Evolutionary conservation across 2,888 invertebrate genomes (phyloP).

Genomic region (Fabriciana adippe): DNA sequence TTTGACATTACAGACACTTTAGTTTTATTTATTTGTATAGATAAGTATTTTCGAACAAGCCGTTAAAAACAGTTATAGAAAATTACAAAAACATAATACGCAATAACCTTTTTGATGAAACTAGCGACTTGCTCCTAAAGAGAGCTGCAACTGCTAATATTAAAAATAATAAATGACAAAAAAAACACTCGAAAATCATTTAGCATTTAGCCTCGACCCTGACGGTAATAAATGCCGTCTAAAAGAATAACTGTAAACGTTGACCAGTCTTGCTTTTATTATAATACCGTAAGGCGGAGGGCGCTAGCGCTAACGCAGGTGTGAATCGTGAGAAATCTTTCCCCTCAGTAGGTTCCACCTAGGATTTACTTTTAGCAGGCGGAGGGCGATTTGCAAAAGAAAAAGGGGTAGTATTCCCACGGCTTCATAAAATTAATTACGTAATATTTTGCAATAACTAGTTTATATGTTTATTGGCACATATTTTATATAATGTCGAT

Average conservation of each 20-base stretch:
- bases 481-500: no score
- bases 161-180: no score
- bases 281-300: slow-evolving; percentile 42
- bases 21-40: no score
- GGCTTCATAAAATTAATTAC: slow-evolving; percentile 24
- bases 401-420: slow-evolving; percentile 44
- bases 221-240: background rate
- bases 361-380: slow-evolving; percentile 48
- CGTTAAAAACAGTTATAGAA: no score
- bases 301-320: slow-evolving; percentile 44
- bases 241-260: slow-evolving; percentile 31
- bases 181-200: background rate
- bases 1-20: no score
- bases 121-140: no score
- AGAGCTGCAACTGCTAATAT: no score
- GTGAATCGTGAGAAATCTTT: slow-evolving; percentile 51
- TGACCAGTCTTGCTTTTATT: slow-evolving; percentile 34
- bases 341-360: slow-evolving; percentile 43
- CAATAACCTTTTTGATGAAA: no score
- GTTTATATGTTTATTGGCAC: background rate
- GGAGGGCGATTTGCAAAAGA: slow-evolving; percentile 49
- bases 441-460: slow-evolving; percentile 8
- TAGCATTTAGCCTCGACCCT: background rate
- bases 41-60: no score
- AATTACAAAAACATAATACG: no score